Conservation (phyloP, 2,888 invertebrate genomes). For the Ormyrus thymus region DNA sequence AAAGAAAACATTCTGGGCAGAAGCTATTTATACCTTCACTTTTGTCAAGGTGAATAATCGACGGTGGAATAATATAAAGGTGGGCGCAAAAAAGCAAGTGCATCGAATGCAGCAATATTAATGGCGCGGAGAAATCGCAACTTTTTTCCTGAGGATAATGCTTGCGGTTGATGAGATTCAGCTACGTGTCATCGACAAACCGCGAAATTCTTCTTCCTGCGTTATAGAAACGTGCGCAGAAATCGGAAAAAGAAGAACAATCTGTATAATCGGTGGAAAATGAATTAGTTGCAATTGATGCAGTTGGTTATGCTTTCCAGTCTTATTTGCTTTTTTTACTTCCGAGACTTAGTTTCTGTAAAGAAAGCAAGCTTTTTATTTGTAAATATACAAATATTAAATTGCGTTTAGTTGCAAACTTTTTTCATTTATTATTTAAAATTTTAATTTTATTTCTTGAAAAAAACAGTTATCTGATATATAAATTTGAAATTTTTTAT, state of each 20-base stretch:
- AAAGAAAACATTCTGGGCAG: neutral
- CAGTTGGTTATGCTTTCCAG: conserved; percentile 43
- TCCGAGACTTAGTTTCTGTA: no score
- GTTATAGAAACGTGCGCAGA: neutral
- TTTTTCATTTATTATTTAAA: neutral
- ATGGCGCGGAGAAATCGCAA: conserved; percentile 20
- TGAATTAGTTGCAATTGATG: conserved; percentile 3
- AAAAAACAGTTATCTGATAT: no score
- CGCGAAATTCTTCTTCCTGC: conserved; percentile 23
- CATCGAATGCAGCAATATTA: conserved; percentile 13
- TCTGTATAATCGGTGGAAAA: conserved; percentile 21
- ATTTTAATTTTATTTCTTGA: neutral
- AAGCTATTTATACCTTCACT: neutral
- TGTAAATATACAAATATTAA: no score
- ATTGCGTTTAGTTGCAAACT: neutral
- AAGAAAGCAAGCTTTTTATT: no score
- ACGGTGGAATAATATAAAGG: neutral
- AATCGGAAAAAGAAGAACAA: conserved; percentile 13
- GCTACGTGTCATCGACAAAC: conserved; percentile 28
- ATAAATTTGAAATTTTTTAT: no score
- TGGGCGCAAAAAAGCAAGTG: neutral
- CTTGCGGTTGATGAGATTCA: conserved; percentile 12
- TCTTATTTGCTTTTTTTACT: neutral
- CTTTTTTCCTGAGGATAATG: conserved; percentile 5
- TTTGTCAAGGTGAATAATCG: conserved; percentile 4